Percentiles rank a stretch among this genome's conserved stretches.
phyloP scores from a whole-genome alignment of 2,113 vertebrate species.

The Periophthalmus modestus region DNA sequence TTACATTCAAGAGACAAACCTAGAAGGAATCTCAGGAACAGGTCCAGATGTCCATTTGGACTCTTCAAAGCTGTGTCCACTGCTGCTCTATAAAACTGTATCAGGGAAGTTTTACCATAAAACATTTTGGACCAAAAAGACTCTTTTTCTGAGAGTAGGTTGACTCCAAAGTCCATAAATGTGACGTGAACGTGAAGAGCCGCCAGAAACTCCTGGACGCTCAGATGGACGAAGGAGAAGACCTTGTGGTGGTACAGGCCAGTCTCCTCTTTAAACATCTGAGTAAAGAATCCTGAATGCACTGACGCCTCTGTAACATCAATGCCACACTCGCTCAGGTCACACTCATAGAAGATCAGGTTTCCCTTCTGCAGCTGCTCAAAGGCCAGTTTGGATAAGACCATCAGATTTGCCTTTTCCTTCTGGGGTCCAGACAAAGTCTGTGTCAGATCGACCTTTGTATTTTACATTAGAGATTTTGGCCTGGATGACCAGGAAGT shows the following conservation, averaged over 20 bases:
- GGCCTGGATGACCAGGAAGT: conserved; percentile 25
- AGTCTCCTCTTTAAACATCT: conserved; percentile 36
- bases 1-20: conserved; percentile 29
- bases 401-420: neutral
- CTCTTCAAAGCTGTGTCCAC: conserved; percentile 40
- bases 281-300: conserved; percentile 34
- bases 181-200: conserved; percentile 47
- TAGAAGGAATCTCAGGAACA: conserved; percentile 41
- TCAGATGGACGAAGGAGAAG: conserved; percentile 47
- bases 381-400: conserved; percentile 18
- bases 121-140: neutral
- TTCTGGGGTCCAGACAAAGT: conserved; percentile 13
- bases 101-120: fast-evolving
- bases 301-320: conserved; percentile 23
- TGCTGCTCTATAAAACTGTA: neutral
- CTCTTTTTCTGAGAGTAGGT: conserved; percentile 21
- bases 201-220: conserved; percentile 34
- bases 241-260: conserved; percentile 19
- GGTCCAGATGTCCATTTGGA: conserved; percentile 33
- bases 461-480: conserved; percentile 24
- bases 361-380: conserved; percentile 12
- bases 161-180: conserved; percentile 19
- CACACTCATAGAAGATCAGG: conserved; percentile 19
- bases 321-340: conserved; percentile 26
- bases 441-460: conserved; percentile 1